These are phyloP conservation scores for Camponotus pennsylvanicus DNA, from an alignment of 1,140 invertebrate species.

Conservation along the genomic window DNA sequence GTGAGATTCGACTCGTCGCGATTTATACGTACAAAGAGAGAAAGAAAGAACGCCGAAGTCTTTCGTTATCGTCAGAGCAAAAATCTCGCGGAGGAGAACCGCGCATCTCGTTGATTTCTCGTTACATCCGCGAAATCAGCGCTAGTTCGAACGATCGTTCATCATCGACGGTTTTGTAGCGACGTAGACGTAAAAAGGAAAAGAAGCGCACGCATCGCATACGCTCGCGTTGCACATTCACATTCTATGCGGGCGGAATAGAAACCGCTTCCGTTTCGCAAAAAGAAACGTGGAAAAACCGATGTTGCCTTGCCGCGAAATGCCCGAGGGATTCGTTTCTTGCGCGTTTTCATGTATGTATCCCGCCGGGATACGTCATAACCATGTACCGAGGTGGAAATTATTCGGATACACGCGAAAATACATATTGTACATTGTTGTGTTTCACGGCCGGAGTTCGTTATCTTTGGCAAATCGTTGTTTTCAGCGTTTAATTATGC, in stretches of 20 bases:
- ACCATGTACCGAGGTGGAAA: conserved; percentile 34
- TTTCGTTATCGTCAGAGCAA: conserved; percentile 38
- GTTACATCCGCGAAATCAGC: conserved; percentile 40
- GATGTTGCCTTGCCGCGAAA: conserved; percentile 43
- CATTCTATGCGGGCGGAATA: conserved; percentile 42
- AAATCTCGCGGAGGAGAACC: not conserved
- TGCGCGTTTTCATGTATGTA: conserved; percentile 21
- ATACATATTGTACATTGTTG: not conserved
- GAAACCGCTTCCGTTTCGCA: conserved; percentile 31
- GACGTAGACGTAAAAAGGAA: conserved; percentile 33
- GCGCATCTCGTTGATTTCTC: conserved; percentile 23
- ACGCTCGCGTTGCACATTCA: not conserved
- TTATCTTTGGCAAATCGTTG: not conserved
- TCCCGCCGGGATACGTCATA: not conserved
- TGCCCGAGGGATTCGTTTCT: conserved; percentile 51
- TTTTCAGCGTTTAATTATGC: conserved; percentile 6
- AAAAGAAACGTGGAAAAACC: conserved; percentile 33
- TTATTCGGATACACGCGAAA: conserved; percentile 25
- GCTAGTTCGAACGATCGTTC: conserved; percentile 45
- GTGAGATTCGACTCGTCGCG: conserved; percentile 36
- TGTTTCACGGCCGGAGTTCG: not conserved
- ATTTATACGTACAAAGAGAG: conserved; percentile 25
- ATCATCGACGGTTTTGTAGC: conserved; percentile 48
- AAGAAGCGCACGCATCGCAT: conserved; percentile 16
- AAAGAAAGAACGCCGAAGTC: not conserved